phyloP scores from a whole-genome alignment of 2,797 vertebrate species.

The Hafferia zeledoni region DNA sequence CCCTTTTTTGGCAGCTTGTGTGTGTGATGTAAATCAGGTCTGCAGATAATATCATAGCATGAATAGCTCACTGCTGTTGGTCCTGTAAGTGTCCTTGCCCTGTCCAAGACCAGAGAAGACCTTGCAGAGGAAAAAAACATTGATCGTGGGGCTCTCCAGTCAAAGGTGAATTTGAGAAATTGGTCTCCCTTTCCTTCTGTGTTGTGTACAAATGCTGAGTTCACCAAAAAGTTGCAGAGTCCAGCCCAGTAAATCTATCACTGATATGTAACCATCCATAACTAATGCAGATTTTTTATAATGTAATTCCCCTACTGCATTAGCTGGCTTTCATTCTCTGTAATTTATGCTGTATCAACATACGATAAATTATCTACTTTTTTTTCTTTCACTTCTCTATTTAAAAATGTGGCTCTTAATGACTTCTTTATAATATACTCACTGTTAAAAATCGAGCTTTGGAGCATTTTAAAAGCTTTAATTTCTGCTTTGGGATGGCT shows the following conservation, averaged over 20 bases:
- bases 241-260: neutral
- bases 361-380: neutral
- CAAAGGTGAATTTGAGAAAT: neutral
- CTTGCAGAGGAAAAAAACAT: neutral
- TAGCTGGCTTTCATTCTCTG: neutral
- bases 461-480: constrained; percentile 16
- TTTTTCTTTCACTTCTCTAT: constrained; percentile 16
- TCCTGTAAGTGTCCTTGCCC: neutral
- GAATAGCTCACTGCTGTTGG: neutral
- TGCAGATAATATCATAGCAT: neutral
- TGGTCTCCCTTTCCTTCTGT: neutral
- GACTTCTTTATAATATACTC: constrained; percentile 1
- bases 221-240: neutral
- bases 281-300: neutral
- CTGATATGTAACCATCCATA: neutral
- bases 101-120: neutral
- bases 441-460: constrained; percentile 7
- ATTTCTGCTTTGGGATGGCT: constrained; percentile 11
- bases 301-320: neutral
- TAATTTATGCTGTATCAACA: constrained; percentile 35
- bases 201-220: neutral
- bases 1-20: accelerated
- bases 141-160: neutral
- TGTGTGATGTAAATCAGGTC: neutral
- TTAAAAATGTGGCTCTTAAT: neutral